phyloP scores from a whole-genome alignment of 2,113 vertebrate species.

The Saguinus midas region DNA sequence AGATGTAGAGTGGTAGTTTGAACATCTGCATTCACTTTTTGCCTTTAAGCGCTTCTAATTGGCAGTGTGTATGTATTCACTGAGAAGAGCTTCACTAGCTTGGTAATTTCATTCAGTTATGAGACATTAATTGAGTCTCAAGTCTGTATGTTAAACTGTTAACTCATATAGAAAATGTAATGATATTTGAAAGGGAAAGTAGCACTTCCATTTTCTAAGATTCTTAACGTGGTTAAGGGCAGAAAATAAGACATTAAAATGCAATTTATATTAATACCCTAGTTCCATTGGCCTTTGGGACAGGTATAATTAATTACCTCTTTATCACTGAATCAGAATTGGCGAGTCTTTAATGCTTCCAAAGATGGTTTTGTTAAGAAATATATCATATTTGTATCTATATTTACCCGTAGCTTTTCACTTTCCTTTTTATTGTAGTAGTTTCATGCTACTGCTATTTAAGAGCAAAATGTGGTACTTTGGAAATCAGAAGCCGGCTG shows the following conservation, averaged over 20 bases:
- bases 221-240: conserved; percentile 41
- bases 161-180: conserved; percentile 24
- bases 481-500: background rate
- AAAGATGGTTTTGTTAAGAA: background rate
- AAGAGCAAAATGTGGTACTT: background rate
- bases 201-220: conserved; percentile 47
- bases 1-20: background rate
- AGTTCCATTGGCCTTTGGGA: conserved; percentile 36
- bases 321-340: background rate
- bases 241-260: conserved; percentile 47
- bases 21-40: background rate
- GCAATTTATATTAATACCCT: conserved; percentile 41
- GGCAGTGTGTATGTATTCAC: background rate
- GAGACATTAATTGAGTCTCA: conserved; percentile 57
- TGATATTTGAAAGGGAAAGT: conserved; percentile 16
- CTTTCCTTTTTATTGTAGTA: background rate
- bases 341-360: background rate
- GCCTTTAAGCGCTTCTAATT: background rate
- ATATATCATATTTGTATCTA: background rate
- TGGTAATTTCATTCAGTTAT: conserved; percentile 46
- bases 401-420: background rate
- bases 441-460: background rate
- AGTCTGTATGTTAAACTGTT: background rate
- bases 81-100: background rate
- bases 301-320: background rate